Conservation (phyloP, 1,140 invertebrate genomes). For the Dendroctonus ponderosae region DNA sequence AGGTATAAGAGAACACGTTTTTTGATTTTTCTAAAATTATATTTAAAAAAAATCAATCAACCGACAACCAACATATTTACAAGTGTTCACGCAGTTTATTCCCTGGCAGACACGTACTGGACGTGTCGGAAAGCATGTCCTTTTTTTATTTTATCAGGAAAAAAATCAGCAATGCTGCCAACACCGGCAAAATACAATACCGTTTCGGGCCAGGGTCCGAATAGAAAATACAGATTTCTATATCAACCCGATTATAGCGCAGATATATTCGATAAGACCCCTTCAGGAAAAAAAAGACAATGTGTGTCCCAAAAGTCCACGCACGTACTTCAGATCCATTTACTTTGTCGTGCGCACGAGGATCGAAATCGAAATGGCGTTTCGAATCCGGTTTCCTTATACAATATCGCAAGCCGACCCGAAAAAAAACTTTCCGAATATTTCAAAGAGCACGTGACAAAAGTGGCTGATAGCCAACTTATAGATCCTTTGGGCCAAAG, state of each 20-base stretch:
- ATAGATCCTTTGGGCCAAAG: neutral
- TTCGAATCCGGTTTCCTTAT: slow-evolving; percentile 25
- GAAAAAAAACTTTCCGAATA: slow-evolving; percentile 24
- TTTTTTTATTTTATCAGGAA: too few species aligned
- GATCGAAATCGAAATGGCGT: slow-evolving; percentile 36
- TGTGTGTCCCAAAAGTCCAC: slow-evolving; percentile 14
- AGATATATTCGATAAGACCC: slow-evolving; percentile 30
- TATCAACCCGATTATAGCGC: slow-evolving; percentile 24
- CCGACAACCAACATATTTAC: too few species aligned
- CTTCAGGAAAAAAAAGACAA: slow-evolving; percentile 15
- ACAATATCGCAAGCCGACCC: slow-evolving; percentile 7
- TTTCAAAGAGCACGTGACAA: slow-evolving; percentile 17
- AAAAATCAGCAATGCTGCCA: too few species aligned
- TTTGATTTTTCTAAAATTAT: too few species aligned
- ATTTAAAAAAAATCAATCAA: too few species aligned
- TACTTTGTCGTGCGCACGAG: slow-evolving; percentile 36
- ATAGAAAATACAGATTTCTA: slow-evolving; percentile 30
- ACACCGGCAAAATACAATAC: too few species aligned
- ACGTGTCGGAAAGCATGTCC: too few species aligned
- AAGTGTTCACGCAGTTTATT: too few species aligned
- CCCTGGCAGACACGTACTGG: too few species aligned
- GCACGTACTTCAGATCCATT: slow-evolving; percentile 34
- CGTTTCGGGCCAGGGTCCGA: slow-evolving; percentile 1
- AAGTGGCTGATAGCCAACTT: slow-evolving; percentile 21
- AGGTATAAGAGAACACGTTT: too few species aligned